phyloP scores from a whole-genome alignment of 1,140 invertebrate genomes.

The Polypedilum vanderplanki region DNA sequence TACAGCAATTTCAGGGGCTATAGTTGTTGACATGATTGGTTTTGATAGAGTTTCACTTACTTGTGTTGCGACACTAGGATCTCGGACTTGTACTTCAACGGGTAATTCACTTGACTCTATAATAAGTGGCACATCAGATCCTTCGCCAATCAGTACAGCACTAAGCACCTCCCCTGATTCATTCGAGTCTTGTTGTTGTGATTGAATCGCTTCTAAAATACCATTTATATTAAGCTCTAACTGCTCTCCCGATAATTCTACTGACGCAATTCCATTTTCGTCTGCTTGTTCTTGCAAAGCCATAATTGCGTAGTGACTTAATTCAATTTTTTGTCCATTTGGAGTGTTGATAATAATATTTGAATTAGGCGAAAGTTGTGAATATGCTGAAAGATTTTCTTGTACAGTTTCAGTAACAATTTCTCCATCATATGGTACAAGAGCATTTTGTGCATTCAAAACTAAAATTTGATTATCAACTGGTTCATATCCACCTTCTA shows the following conservation, averaged over 20 bases:
- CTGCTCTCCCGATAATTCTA: neutral
- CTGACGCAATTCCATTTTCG: neutral
- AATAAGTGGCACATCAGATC: neutral
- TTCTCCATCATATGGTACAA: neutral
- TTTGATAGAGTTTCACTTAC: conserved; percentile 21
- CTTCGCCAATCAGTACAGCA: neutral
- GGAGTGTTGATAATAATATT: conserved; percentile 21
- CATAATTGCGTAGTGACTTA: neutral
- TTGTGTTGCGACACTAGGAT: neutral
- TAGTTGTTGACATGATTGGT: conserved; percentile 23
- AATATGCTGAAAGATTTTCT: neutral
- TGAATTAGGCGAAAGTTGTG: conserved; percentile 9
- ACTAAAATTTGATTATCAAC: conserved; percentile 61
- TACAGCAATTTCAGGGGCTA: neutral
- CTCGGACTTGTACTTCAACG: neutral
- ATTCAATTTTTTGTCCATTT: neutral
- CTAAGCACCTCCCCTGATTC: neutral
- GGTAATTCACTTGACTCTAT: neutral
- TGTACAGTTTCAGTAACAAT: neutral
- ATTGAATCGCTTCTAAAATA: neutral
- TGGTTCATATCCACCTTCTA: conserved; percentile 60
- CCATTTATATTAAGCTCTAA: neutral
- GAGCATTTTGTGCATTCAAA: conserved; percentile 28
- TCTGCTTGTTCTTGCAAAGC: neutral
- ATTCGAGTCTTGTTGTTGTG: neutral